Conservation (phyloP, 2,797 vertebrate species). For the Poecile montanus region DNA sequence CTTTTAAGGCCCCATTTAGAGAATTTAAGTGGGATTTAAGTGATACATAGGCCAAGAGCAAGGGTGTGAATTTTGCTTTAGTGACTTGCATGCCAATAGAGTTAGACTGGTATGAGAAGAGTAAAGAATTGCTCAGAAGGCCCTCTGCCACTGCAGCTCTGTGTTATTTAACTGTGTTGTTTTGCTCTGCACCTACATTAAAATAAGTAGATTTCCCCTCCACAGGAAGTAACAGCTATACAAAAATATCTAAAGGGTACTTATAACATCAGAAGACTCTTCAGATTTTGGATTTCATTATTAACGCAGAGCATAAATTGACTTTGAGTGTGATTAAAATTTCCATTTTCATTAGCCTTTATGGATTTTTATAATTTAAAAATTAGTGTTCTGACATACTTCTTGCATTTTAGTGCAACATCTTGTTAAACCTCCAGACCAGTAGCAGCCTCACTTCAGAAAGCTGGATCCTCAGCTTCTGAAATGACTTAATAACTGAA, state of each 20-base stretch:
- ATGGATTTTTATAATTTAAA: neutral
- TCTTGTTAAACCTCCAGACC: neutral
- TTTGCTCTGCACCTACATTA: neutral
- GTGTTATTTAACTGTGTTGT: neutral
- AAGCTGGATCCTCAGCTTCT: neutral
- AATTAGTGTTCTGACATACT: neutral
- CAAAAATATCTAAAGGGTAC: neutral
- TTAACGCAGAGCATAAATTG: neutral
- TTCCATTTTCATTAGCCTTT: neutral
- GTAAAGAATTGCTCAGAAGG: neutral
- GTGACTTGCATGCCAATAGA: neutral
- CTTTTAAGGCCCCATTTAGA: neutral
- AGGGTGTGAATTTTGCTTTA: neutral
- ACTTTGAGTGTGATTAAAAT: neutral
- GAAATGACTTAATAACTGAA: neutral
- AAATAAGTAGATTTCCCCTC: neutral
- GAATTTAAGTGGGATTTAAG: neutral
- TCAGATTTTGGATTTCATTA: neutral
- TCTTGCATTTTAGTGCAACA: neutral
- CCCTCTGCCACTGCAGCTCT: neutral
- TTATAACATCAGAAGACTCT: conserved; percentile 4
- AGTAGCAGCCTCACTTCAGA: neutral
- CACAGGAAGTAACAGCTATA: neutral
- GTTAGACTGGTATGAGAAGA: neutral
- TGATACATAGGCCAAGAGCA: neutral